Percentiles rank a stretch among this genome's conserved stretches.
These are phyloP conservation scores for Cavia porcellus DNA, from an alignment of 2,113 vertebrate genomes.

Conservation along the genomic window DNA sequence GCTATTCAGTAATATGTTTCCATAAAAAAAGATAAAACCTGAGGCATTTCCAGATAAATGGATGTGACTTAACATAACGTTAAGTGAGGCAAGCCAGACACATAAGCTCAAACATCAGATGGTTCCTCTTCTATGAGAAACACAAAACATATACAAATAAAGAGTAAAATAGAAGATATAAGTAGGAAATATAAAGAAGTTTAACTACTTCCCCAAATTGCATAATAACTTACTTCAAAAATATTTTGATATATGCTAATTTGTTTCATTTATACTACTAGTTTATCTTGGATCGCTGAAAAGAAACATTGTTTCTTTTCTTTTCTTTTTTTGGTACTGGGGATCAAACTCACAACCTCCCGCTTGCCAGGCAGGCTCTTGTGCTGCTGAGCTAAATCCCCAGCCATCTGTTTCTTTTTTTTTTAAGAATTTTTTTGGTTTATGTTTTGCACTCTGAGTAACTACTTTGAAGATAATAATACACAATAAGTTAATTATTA, in stretches of 20 bases:
- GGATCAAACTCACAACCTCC: too few relatives aligned
- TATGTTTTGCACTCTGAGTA: neutral
- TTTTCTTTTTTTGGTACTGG: too few relatives aligned
- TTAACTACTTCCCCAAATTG: neutral
- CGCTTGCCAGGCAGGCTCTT: too few relatives aligned
- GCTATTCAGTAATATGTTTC: neutral
- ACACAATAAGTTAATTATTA: neutral
- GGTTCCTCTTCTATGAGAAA: neutral
- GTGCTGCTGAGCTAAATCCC: too few relatives aligned
- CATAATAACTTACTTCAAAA: neutral
- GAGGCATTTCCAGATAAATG: neutral
- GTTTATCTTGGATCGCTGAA: neutral
- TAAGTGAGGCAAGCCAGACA: neutral
- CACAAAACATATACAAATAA: neutral
- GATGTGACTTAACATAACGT: neutral
- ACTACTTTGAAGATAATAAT: neutral
- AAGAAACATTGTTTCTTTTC: neutral
- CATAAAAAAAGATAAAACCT: neutral
- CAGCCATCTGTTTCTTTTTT: neutral
- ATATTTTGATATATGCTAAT: neutral
- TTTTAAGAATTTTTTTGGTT: neutral
- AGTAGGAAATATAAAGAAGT: neutral
- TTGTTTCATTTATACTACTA: neutral
- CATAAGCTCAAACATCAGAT: neutral
- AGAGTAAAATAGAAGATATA: neutral